These are phyloP conservation scores for Botia kubotai DNA, from an alignment of 2,797 vertebrate genomes.

Conservation along the genomic window DNA sequence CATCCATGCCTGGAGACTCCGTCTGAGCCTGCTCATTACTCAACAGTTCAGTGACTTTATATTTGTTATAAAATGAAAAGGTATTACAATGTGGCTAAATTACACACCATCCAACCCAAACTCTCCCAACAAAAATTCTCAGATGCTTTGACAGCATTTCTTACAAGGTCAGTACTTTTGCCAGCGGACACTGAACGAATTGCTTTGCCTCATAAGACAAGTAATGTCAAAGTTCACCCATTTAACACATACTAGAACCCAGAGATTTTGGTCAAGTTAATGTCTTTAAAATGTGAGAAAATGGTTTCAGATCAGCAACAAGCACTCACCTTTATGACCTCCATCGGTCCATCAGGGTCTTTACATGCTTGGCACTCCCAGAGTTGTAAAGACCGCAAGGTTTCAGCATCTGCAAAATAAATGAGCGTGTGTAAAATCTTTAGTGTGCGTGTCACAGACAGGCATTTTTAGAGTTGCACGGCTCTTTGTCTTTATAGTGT, in stretches of 20 bases:
- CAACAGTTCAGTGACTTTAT: slow-evolving; percentile 43
- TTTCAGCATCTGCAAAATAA: slow-evolving; percentile 56
- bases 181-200: slow-evolving; percentile 16
- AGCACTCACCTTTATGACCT: slow-evolving; percentile 36
- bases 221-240: slow-evolving; percentile 29
- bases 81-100: slow-evolving; percentile 26
- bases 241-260: slow-evolving; percentile 27
- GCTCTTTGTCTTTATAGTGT: slow-evolving; percentile 58
- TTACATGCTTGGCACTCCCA: slow-evolving; percentile 28
- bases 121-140: slow-evolving; percentile 6
- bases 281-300: slow-evolving; percentile 24
- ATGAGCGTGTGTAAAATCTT: slow-evolving; percentile 54
- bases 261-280: slow-evolving; percentile 26
- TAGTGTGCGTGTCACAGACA: slow-evolving; percentile 44
- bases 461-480: slow-evolving; percentile 55
- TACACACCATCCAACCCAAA: slow-evolving; percentile 10
- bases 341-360: slow-evolving; percentile 15
- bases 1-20: background rate
- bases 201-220: slow-evolving; percentile 31
- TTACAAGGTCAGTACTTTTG: slow-evolving; percentile 33
- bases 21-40: background rate
- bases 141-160: slow-evolving; percentile 14
- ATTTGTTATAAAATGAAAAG: slow-evolving; percentile 46
- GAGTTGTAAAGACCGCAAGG: slow-evolving; percentile 26
- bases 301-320: slow-evolving; percentile 37